These are phyloP conservation scores for Poecilus cupreus DNA, from an alignment of 2,888 invertebrate genomes.

Conservation along the genomic window DNA sequence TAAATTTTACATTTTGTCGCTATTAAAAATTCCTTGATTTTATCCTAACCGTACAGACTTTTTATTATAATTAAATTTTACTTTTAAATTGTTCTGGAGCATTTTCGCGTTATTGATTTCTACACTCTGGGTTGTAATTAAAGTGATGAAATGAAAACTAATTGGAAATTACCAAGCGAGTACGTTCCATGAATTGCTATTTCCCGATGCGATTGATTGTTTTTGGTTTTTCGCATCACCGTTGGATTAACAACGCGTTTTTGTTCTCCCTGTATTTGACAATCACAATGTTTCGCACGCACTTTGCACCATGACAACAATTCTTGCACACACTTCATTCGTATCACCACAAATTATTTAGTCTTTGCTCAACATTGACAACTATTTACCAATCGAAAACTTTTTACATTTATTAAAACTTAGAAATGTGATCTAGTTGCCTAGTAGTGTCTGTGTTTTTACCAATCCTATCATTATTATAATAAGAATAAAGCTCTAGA, in stretches of 20 bases:
- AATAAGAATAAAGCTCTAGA: no score
- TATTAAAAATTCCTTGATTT: neutral
- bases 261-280: neutral
- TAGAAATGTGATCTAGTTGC: no score
- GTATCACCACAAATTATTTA: neutral
- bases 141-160: slow-evolving; percentile 52
- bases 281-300: neutral
- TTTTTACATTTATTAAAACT: no score
- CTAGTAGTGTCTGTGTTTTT: no score
- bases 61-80: slow-evolving; percentile 26
- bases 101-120: slow-evolving; percentile 32
- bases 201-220: slow-evolving; percentile 21
- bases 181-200: slow-evolving; percentile 37
- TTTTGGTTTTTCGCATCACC: slow-evolving; percentile 28
- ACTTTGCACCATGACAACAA: neutral
- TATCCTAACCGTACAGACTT: neutral
- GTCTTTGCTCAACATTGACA: neutral
- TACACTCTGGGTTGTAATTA: slow-evolving; percentile 14
- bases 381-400: no score
- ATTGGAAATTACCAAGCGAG: slow-evolving; percentile 40
- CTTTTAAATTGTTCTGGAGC: slow-evolving; percentile 20
- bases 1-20: slow-evolving; percentile 3
- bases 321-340: no score
- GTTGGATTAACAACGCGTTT: slow-evolving; percentile 23
- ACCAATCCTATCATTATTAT: no score